Evolutionary conservation across 53 echinoderm and acorn worm species (phyloP).

Genomic region (Hippasteria phrygiana): DNA sequence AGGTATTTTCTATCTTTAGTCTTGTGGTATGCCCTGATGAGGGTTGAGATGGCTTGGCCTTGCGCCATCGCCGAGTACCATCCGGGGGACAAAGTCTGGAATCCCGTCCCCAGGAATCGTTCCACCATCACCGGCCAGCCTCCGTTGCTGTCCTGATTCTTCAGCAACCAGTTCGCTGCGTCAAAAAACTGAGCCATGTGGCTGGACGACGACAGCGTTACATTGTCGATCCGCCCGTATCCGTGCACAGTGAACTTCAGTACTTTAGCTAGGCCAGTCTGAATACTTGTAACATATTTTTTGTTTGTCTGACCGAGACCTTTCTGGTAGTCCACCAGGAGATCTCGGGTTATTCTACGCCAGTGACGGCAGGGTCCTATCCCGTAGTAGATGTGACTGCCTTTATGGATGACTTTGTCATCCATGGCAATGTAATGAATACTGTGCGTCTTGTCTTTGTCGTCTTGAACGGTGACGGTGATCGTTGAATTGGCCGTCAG

Average conservation of each 20-base stretch:
- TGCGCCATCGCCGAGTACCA: conserved; percentile 99
- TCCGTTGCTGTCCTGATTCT: conserved; percentile 88
- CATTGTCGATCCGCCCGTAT: conserved; percentile 86
- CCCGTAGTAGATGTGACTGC: conserved; percentile 83
- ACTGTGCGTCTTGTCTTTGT: conserved; percentile 75
- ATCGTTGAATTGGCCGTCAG: conserved; percentile 80
- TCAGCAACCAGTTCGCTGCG: conserved; percentile 89
- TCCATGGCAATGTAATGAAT: conserved; percentile 78
- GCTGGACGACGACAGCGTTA: conserved; percentile 77
- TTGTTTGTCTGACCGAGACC: conserved; percentile 72
- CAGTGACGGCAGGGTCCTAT: conserved; percentile 79
- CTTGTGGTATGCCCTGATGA: conserved; percentile 82
- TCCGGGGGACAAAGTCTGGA: conserved; percentile 80
- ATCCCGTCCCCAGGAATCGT: conserved; percentile 74
- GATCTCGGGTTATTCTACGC: conserved; percentile 87
- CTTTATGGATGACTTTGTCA: conserved; percentile 69
- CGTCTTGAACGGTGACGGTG: conserved; percentile 89
- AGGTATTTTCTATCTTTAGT: conserved; percentile 81
- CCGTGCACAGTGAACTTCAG: conserved; percentile 87
- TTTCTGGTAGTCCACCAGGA: conserved; percentile 73
- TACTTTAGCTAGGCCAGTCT: conserved; percentile 66
- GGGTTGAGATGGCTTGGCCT: conserved; percentile 94
- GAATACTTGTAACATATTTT: conserved; percentile 48
- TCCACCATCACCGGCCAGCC: conserved; percentile 98
- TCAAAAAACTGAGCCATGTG: conserved; percentile 96